Conservation (phyloP, 92 coral and sea anemone species). For the Bergia sp. region DNA sequence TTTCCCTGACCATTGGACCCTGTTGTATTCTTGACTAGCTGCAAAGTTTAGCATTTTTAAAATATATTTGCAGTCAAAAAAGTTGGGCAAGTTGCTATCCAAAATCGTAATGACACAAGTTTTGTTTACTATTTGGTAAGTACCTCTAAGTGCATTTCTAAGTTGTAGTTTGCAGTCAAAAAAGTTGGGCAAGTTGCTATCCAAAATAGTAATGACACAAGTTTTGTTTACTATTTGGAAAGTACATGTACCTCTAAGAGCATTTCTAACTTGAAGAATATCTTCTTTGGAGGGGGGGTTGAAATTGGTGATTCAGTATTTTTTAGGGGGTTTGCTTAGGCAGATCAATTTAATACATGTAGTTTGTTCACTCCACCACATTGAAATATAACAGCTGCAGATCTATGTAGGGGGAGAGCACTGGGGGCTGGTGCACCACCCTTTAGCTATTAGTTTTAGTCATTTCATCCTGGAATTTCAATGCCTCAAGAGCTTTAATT, state of each 20-base stretch:
- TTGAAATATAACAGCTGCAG: no score
- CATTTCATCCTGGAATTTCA: no score
- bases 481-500: no score
- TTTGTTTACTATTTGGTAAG: conserved; percentile 91
- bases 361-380: no score
- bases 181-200: conserved; percentile 83
- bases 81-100: conserved; percentile 83
- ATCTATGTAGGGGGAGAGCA: no score
- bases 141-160: not conserved
- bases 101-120: conserved; percentile 77
- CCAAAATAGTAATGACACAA: conserved; percentile 71
- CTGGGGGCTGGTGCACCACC: no score
- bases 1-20: not conserved
- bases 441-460: no score
- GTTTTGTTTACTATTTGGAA: conserved; percentile 92
- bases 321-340: no score
- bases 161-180: conserved; percentile 40
- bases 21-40: not conserved
- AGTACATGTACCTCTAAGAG: conserved; percentile 20
- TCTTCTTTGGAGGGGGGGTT: no score
- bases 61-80: conserved; percentile 47
- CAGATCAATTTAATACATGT: no score
- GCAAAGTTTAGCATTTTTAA: not conserved
- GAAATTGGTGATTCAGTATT: no score
- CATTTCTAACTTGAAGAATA: no score